phyloP scores from a whole-genome alignment of 2,797 vertebrate species.

The Mergus octosetaceus region DNA sequence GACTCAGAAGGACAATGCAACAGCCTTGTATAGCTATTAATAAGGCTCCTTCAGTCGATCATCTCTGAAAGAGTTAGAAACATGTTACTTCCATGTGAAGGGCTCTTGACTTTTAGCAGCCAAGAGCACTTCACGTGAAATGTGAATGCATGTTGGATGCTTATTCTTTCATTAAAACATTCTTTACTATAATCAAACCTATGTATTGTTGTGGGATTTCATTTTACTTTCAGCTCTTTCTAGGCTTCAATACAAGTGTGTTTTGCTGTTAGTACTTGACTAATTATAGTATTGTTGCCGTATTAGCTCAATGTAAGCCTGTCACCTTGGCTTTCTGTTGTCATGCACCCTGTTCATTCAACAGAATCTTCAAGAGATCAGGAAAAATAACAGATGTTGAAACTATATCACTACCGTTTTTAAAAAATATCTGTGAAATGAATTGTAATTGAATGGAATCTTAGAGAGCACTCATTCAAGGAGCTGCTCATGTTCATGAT shows the following conservation, averaged over 20 bases:
- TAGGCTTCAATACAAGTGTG: slow-evolving; percentile 46
- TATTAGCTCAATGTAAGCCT: slow-evolving; percentile 63
- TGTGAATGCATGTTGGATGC: slow-evolving; percentile 55
- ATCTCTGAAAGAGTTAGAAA: slow-evolving; percentile 68
- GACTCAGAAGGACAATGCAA: slow-evolving; percentile 65
- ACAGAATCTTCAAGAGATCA: background rate
- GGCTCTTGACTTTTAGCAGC: slow-evolving; percentile 53
- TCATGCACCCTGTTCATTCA: slow-evolving; percentile 18
- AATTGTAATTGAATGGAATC: background rate
- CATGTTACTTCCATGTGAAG: slow-evolving; percentile 66
- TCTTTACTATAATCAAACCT: slow-evolving; percentile 61
- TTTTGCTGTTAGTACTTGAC: slow-evolving; percentile 48
- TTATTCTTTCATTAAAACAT: slow-evolving; percentile 66
- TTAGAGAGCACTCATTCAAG: background rate
- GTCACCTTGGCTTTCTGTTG: slow-evolving; percentile 47
- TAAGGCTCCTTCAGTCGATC: slow-evolving; percentile 51
- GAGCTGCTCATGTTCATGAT: background rate
- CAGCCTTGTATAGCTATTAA: slow-evolving; percentile 54
- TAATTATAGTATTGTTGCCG: slow-evolving; percentile 63
- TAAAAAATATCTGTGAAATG: slow-evolving; percentile 4
- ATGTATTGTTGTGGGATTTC: slow-evolving; percentile 48
- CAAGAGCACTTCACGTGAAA: slow-evolving; percentile 71
- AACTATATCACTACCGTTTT: slow-evolving; percentile 3
- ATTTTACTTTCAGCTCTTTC: slow-evolving; percentile 55
- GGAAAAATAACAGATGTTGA: slow-evolving; percentile 29